These are phyloP conservation scores for Mus spicilegus DNA, from an alignment of 2,113 vertebrate genomes.

Conservation along the genomic window DNA sequence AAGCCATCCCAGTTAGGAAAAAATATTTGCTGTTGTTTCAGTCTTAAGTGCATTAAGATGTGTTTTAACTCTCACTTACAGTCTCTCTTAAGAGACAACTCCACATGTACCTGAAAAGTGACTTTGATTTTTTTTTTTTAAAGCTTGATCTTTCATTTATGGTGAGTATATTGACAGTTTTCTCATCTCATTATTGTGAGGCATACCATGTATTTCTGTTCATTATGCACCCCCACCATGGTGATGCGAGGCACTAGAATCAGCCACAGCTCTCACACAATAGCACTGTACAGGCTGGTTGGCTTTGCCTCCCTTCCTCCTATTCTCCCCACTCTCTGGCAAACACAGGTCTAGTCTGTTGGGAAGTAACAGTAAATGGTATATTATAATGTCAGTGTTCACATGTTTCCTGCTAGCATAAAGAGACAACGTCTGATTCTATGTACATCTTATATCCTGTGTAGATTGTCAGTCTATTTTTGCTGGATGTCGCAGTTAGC, in stretches of 20 bases:
- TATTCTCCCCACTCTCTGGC: neutral
- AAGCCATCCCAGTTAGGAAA: neutral
- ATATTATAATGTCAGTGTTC: neutral
- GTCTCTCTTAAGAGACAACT: neutral
- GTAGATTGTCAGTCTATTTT: neutral
- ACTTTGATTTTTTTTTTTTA: neutral
- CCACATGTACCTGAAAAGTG: neutral
- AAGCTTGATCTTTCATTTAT: neutral
- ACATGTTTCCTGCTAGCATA: neutral
- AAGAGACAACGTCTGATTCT: neutral
- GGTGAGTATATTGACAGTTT: too few species aligned
- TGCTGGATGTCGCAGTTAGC: neutral
- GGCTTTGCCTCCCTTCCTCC: neutral
- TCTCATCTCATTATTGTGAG: neutral
- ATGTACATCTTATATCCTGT: neutral
- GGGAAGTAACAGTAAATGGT: neutral
- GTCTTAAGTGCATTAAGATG: neutral
- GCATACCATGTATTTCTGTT: neutral
- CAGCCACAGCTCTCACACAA: neutral
- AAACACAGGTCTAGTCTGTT: neutral
- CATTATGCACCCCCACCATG: neutral
- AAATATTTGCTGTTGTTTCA: neutral
- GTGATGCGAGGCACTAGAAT: neutral
- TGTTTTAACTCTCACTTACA: neutral
- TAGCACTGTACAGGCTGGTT: too few species aligned